A percentile compares a stretch with the other conserved stretches of the same genome.
These are phyloP conservation scores for Maccullochella peelii DNA, from an alignment of 2,113 vertebrate species.

Conservation along the genomic window DNA sequence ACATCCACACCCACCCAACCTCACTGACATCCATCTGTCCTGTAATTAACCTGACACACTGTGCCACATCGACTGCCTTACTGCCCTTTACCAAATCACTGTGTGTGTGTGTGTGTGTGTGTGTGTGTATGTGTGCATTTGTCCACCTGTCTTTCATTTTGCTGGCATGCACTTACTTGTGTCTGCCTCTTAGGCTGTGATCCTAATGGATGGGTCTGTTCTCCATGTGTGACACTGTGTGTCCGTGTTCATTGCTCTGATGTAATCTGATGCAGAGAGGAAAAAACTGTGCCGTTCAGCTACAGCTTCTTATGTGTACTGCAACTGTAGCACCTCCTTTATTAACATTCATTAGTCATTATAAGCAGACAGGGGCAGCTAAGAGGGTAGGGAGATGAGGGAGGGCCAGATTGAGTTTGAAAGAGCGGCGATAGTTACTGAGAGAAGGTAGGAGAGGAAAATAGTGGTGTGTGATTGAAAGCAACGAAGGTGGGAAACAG, in stretches of 20 bases:
- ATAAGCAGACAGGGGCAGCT: neutral
- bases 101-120: conserved; percentile 10
- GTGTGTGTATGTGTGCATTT: conserved; percentile 26
- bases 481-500: conserved; percentile 34
- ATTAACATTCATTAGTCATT: conserved; percentile 24
- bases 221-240: conserved; percentile 20
- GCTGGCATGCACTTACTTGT: conserved; percentile 24
- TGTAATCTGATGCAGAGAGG: conserved; percentile 36
- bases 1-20: conserved; percentile 48
- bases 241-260: conserved; percentile 30
- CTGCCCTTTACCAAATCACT: conserved; percentile 31
- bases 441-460: neutral
- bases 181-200: conserved; percentile 16
- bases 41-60: conserved; percentile 88
- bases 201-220: conserved; percentile 35
- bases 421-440: neutral
- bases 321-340: conserved; percentile 14
- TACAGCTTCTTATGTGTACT: conserved; percentile 7
- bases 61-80: conserved; percentile 39
- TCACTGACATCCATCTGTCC: conserved; percentile 87
- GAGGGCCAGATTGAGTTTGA: conserved; percentile 14
- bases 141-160: conserved; percentile 44
- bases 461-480: conserved; percentile 4
- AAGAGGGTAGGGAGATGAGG: neutral
- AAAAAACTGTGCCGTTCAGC: neutral